A percentile compares a stretch with the other conserved stretches of the same genome.
Conservation (phyloP, 2,888 invertebrate genomes). For the Lasioglossum villosulum region DNA sequence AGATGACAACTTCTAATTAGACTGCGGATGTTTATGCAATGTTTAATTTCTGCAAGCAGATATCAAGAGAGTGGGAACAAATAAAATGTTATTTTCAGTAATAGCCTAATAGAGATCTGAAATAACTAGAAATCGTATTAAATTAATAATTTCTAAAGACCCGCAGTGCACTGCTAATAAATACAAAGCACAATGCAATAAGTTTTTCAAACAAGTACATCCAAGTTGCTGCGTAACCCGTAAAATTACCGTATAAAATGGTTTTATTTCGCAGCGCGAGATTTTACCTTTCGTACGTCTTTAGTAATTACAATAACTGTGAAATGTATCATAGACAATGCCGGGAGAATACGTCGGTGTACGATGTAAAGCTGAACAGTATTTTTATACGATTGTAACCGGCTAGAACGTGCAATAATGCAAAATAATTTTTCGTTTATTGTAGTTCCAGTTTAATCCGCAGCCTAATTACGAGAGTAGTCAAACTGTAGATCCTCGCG, state of each 20-base stretch:
- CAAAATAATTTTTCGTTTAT: constrained; percentile 5
- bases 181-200: neutral
- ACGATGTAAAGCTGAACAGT: neutral
- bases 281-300: neutral
- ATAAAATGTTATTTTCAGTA: too few relatives aligned
- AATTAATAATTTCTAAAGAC: too few relatives aligned
- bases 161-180: neutral
- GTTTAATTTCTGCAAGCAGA: too few relatives aligned
- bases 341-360: neutral
- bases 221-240: neutral
- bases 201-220: neutral
- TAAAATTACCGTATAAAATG: neutral
- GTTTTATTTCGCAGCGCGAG: neutral
- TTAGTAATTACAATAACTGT: neutral
- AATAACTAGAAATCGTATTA: too few relatives aligned
- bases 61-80: too few relatives aligned
- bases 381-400: neutral
- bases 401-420: neutral
- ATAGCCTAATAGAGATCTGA: too few relatives aligned
- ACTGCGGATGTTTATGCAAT: too few relatives aligned
- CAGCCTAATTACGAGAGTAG: constrained; percentile 6
- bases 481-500: neutral
- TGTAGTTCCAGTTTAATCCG: constrained; percentile 5
- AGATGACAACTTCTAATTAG: too few relatives aligned
- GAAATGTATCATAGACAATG: neutral